phyloP scores from a whole-genome alignment of 2,888 invertebrate genomes.

The Pandemis cinnamomeana region DNA sequence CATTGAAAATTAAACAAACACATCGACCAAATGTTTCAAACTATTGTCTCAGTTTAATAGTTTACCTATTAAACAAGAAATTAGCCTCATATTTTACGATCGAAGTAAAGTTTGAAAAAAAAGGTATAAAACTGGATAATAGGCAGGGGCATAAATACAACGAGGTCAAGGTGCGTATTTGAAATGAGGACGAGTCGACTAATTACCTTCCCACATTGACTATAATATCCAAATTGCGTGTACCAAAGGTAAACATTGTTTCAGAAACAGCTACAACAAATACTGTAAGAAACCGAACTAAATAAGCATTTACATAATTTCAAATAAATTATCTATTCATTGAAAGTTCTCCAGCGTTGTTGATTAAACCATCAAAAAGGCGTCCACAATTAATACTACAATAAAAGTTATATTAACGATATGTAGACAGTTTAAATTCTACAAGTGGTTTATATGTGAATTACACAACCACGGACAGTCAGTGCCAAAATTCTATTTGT shows the following conservation, averaged over 20 bases:
- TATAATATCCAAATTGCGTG: slow-evolving; percentile 49
- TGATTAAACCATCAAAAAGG: slow-evolving; percentile 14
- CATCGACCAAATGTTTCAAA: slow-evolving; percentile 4
- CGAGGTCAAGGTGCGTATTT: slow-evolving; percentile 78
- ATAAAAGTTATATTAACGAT: slow-evolving; percentile 48
- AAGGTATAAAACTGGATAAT: slow-evolving; percentile 70
- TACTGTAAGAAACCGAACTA: slow-evolving; percentile 7
- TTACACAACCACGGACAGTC: slow-evolving; percentile 81
- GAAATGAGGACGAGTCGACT: slow-evolving; percentile 74
- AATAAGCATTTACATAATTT: neutral
- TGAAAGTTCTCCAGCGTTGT: slow-evolving; percentile 16
- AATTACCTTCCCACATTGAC: slow-evolving; percentile 72
- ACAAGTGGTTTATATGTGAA: slow-evolving; percentile 81
- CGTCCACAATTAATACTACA: slow-evolving; percentile 30
- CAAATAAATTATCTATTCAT: neutral
- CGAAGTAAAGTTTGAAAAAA: slow-evolving; percentile 60
- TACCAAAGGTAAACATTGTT: slow-evolving; percentile 23
- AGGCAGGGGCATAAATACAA: slow-evolving; percentile 66
- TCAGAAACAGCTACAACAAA: slow-evolving; percentile 13
- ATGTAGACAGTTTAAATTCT: slow-evolving; percentile 69
- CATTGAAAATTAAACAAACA: neutral
- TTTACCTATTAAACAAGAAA: slow-evolving; percentile 51
- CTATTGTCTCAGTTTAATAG: slow-evolving; percentile 44
- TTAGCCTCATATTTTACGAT: slow-evolving; percentile 62
- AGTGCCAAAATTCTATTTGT: slow-evolving; percentile 85